These are phyloP conservation scores for Terrapene triunguis DNA, from an alignment of 2,113 vertebrate genomes.

Conservation along the genomic window DNA sequence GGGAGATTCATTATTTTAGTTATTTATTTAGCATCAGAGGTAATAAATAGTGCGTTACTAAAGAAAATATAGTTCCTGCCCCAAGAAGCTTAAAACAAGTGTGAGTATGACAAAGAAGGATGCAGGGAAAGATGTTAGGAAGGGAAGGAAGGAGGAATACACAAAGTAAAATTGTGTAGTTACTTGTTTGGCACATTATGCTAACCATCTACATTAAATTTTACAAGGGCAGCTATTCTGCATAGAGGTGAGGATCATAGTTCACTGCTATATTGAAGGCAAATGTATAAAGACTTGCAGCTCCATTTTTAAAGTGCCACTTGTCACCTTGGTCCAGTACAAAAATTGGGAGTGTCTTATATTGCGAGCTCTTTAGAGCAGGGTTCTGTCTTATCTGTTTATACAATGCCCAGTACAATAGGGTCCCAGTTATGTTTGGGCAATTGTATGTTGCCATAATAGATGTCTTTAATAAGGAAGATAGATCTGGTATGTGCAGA, in stretches of 20 bases:
- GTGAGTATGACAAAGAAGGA: not conserved
- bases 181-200: not conserved
- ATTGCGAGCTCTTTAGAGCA: not conserved
- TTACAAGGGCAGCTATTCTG: not conserved
- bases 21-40: not conserved
- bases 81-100: not conserved
- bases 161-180: not conserved
- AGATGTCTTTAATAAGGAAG: not conserved
- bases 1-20: not conserved
- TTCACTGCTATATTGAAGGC: not conserved
- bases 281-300: not conserved
- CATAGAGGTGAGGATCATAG: not conserved
- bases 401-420: not conserved
- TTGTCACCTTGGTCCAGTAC: not conserved
- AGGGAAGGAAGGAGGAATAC: not conserved
- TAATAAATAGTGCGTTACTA: not conserved
- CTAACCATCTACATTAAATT: not conserved
- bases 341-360: slow-evolving; percentile 5
- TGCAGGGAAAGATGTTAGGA: not conserved
- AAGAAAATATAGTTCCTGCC: not conserved
- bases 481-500: not conserved
- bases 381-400: not conserved
- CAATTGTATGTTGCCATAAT: not conserved
- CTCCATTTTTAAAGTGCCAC: not conserved
- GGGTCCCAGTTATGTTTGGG: not conserved